These are phyloP conservation scores for Saturnia pavonia DNA, from an alignment of 2,888 invertebrate species.

Conservation along the genomic window DNA sequence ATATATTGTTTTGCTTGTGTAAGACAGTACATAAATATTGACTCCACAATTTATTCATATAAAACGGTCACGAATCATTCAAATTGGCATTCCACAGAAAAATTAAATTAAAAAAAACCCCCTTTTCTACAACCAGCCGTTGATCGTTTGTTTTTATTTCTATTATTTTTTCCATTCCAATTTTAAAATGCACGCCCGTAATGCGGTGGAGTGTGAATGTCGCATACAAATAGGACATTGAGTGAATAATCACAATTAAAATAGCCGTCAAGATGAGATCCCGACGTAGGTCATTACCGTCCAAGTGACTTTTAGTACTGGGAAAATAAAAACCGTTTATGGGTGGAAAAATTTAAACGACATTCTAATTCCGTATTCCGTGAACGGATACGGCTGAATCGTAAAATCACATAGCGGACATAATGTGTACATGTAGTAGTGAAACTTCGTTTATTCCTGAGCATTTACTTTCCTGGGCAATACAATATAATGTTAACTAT, in stretches of 20 bases:
- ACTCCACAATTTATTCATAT: too few species aligned
- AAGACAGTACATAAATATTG: too few species aligned
- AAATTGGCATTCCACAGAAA: too few species aligned
- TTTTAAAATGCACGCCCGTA: constrained; percentile 29
- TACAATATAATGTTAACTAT: too few species aligned
- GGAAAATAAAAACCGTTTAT: constrained; percentile 53
- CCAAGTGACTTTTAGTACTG: constrained; percentile 40
- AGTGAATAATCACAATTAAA: constrained; percentile 47
- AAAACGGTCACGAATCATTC: too few species aligned
- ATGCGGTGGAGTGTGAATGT: constrained; percentile 32
- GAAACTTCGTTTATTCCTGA: background rate
- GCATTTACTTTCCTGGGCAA: too few species aligned
- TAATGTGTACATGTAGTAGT: background rate
- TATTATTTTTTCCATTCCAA: constrained; percentile 27
- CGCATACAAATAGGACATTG: constrained; percentile 51
- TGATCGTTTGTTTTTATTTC: constrained; percentile 25
- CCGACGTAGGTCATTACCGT: constrained; percentile 44
- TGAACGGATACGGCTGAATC: constrained; percentile 32
- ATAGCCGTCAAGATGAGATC: constrained; percentile 42
- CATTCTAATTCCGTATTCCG: constrained; percentile 42
- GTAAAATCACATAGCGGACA: constrained; percentile 36
- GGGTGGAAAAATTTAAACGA: constrained; percentile 47
- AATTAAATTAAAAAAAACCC: too few species aligned
- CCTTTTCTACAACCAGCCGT: constrained; percentile 17
- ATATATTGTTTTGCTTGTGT: too few species aligned